Percentiles rank a stretch among this genome's conserved stretches.
These are phyloP conservation scores for Neosalanx taihuensis DNA, from an alignment of 2,797 vertebrate genomes.

Conservation along the genomic window DNA sequence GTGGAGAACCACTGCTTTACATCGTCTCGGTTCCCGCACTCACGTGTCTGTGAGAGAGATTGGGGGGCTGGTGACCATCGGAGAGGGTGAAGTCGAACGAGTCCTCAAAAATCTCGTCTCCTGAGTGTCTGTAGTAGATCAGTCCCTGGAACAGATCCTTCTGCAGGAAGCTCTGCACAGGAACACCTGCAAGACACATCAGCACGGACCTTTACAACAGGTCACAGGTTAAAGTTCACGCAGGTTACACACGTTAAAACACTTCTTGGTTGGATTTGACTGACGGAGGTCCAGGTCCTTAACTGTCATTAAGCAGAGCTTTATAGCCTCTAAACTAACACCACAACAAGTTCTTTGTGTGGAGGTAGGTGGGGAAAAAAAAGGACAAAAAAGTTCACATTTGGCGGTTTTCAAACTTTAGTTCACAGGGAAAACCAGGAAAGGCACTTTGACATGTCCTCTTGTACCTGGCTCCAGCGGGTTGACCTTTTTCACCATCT, in stretches of 20 bases:
- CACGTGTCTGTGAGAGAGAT: slow-evolving; percentile 68
- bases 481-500: slow-evolving; percentile 62
- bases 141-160: slow-evolving; percentile 70
- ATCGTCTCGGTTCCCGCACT: no score
- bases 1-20: no score
- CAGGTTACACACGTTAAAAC: background rate
- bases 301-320: no score
- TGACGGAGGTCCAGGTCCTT: no score
- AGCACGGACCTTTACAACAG: background rate
- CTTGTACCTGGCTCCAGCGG: slow-evolving; percentile 50
- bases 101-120: slow-evolving; percentile 74
- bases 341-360: no score
- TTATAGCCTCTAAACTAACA: no score
- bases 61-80: slow-evolving; percentile 70
- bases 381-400: no score
- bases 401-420: no score
- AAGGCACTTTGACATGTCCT: no score
- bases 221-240: background rate
- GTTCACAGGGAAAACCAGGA: no score
- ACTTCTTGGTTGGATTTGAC: no score
- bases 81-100: slow-evolving; percentile 70
- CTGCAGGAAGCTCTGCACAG: slow-evolving; percentile 70
- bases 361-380: no score
- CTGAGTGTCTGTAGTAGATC: slow-evolving; percentile 73
- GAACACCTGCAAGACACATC: slow-evolving; percentile 49